These are phyloP conservation scores for Melanogrammus aeglefinus DNA, from an alignment of 2,797 vertebrate genomes.

Conservation along the genomic window DNA sequence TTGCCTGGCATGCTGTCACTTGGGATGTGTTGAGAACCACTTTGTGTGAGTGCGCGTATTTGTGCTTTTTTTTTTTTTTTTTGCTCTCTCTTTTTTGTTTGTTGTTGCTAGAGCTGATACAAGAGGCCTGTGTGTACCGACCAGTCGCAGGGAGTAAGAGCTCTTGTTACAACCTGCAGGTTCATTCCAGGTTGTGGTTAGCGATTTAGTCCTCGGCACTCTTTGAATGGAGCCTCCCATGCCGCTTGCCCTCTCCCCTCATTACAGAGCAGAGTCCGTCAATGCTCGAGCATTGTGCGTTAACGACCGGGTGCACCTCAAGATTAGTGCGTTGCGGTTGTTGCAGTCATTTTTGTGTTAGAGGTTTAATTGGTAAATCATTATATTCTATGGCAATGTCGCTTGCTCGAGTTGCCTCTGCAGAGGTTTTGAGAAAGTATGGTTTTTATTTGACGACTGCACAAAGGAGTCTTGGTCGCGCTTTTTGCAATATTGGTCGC, in stretches of 20 bases:
- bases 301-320: not conserved
- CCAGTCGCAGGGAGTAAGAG: not conserved
- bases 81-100: not conserved
- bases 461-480: not conserved
- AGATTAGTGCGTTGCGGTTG: not conserved
- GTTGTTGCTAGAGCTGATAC: not conserved
- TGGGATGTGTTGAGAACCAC: slow-evolving; percentile 30
- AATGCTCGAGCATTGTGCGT: not conserved
- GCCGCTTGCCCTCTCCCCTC: slow-evolving; percentile 8
- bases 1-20: slow-evolving; percentile 31
- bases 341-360: not conserved
- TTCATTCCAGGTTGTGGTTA: slow-evolving; percentile 43
- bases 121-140: not conserved
- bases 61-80: not conserved
- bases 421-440: not conserved
- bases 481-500: not conserved
- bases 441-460: not conserved
- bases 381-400: not conserved
- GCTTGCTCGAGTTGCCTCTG: not conserved
- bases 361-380: not conserved
- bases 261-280: slow-evolving; percentile 12
- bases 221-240: slow-evolving; percentile 20
- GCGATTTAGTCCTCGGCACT: slow-evolving; percentile 31
- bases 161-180: slow-evolving; percentile 30
- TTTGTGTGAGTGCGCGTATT: slow-evolving; percentile 17